Conservation (phyloP, 1,140 invertebrate genomes). For the Ips nitidus region DNA sequence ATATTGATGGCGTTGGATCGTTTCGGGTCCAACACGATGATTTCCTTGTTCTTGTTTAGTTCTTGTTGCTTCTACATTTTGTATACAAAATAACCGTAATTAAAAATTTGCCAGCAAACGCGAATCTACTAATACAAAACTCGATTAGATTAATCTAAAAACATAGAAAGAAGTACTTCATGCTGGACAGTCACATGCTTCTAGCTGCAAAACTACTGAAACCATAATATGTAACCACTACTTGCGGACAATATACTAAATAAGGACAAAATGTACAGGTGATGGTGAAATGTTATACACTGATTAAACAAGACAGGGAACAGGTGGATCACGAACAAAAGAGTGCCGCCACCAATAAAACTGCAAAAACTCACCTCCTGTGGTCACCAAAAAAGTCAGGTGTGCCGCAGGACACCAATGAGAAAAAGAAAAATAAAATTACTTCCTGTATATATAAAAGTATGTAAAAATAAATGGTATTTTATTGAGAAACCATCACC, state of each 20-base stretch:
- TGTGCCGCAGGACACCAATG: constrained; percentile 44
- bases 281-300: too few species aligned
- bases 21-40: constrained; percentile 96
- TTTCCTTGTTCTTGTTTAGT: constrained; percentile 91
- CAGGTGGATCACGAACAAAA: neutral
- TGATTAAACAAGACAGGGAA: too few species aligned
- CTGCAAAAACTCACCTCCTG: constrained; percentile 49
- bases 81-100: neutral
- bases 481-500: constrained; percentile 24
- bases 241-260: too few species aligned
- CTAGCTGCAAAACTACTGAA: too few species aligned
- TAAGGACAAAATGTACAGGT: too few species aligned
- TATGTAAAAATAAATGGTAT: constrained; percentile 14
- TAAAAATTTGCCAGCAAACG: constrained; percentile 7
- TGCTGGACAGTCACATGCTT: too few species aligned
- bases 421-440: constrained; percentile 43
- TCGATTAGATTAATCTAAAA: too few species aligned
- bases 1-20: constrained; percentile 99
- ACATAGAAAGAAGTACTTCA: too few species aligned
- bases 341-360: constrained; percentile 40
- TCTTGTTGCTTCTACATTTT: constrained; percentile 83
- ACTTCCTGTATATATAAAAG: constrained; percentile 28
- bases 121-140: neutral
- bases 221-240: too few species aligned
- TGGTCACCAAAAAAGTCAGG: constrained; percentile 44